Conservation (phyloP, 2,888 invertebrate species). For the Catonia carolina region DNA sequence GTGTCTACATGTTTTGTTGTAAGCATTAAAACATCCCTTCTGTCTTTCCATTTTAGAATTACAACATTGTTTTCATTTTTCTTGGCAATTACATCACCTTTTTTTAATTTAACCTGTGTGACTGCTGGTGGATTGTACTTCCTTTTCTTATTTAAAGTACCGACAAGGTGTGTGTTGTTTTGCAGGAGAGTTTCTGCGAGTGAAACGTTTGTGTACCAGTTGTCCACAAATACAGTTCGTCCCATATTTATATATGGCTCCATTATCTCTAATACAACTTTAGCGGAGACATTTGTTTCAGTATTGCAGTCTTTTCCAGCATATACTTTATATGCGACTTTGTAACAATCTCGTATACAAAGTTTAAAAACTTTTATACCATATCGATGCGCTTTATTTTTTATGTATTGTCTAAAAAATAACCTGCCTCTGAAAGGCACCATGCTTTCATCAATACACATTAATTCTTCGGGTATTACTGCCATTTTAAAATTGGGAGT, state of each 20-base stretch:
- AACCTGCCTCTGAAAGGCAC: constrained; percentile 37
- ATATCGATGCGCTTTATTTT: constrained; percentile 36
- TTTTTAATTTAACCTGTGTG: constrained; percentile 24
- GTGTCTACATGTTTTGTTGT: constrained; percentile 20
- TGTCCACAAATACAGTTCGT: constrained; percentile 14
- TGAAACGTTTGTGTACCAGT: constrained; percentile 29
- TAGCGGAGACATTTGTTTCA: background rate
- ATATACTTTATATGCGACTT: constrained; percentile 36
- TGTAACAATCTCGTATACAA: constrained; percentile 35
- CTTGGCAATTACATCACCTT: constrained; percentile 23
- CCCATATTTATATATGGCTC: constrained; percentile 14
- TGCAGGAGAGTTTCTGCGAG: constrained; percentile 27
- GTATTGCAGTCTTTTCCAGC: constrained; percentile 31
- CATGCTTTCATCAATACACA: constrained; percentile 37
- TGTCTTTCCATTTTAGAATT: constrained; percentile 28
- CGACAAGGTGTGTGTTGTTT: constrained; percentile 28
- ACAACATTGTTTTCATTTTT: constrained; percentile 23
- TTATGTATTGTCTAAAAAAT: constrained; percentile 35
- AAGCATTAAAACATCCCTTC: constrained; percentile 27
- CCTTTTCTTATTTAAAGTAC: constrained; percentile 27
- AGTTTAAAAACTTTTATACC: constrained; percentile 38
- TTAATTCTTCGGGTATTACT: constrained; percentile 30
- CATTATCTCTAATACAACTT: constrained; percentile 13
- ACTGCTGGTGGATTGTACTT: constrained; percentile 28
- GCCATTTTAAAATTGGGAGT: background rate